A percentile compares a stretch with the other conserved stretches of the same genome.
These are phyloP conservation scores for Drepanosiphum platanoidis DNA, from an alignment of 2,888 invertebrate species.

Conservation along the genomic window DNA sequence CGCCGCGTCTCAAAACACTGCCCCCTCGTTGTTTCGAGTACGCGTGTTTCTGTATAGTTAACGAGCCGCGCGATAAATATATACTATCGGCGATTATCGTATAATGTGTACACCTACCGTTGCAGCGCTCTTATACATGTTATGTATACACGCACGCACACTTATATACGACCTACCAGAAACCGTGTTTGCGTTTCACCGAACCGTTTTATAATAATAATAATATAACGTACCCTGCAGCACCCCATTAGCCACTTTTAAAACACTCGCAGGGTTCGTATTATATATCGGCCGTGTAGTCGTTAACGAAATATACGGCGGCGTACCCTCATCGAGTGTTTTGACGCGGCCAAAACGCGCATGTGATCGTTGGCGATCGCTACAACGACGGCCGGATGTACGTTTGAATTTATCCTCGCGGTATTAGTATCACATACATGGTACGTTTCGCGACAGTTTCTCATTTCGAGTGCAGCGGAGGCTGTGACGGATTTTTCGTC, in stretches of 20 bases:
- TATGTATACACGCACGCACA: background rate
- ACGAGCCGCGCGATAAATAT: background rate
- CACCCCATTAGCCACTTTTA: slow-evolving; percentile 5
- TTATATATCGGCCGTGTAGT: background rate
- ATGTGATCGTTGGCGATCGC: too few species aligned
- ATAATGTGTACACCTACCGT: slow-evolving; percentile 14
- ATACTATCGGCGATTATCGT: too few species aligned
- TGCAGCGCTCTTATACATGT: background rate
- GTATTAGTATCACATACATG: too few species aligned
- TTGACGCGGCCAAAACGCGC: slow-evolving; percentile 27
- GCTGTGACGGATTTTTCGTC: too few species aligned
- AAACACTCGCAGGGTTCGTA: slow-evolving; percentile 12
- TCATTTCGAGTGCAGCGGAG: too few species aligned
- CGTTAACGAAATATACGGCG: slow-evolving; percentile 7
- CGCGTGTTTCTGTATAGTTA: background rate
- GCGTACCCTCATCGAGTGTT: slow-evolving; percentile 27
- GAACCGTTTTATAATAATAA: slow-evolving; percentile 8
- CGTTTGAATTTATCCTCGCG: too few species aligned
- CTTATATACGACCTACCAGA: too few species aligned
- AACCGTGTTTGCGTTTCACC: background rate
- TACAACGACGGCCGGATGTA: too few species aligned
- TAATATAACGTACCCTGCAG: too few species aligned
- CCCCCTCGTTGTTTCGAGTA: background rate
- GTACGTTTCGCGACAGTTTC: too few species aligned
- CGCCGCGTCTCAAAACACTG: background rate